Percentiles rank a stretch among this genome's conserved stretches.
Conservation (phyloP, 2,797 vertebrate species). For the Microcaecilia unicolor region DNA sequence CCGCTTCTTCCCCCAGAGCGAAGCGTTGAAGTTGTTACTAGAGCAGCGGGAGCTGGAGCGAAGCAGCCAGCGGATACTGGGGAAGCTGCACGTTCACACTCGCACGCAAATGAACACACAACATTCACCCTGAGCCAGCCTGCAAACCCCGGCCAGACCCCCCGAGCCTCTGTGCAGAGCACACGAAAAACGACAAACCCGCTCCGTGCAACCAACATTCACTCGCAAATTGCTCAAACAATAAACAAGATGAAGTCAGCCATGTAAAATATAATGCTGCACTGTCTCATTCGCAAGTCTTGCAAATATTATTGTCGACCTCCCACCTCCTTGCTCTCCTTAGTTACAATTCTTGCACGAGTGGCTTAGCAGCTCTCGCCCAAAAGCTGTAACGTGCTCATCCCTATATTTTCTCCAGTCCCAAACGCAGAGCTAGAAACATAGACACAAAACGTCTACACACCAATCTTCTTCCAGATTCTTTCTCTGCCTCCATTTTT, state of each 20-base stretch:
- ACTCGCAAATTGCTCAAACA: too few species aligned
- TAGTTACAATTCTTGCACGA: conserved; percentile 41
- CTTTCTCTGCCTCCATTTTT: conserved; percentile 78
- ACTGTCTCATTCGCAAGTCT: too few species aligned
- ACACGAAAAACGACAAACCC: too few species aligned
- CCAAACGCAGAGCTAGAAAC: conserved; percentile 17
- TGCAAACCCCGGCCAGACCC: neutral
- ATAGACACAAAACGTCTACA: conserved; percentile 64
- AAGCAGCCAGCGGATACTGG: conserved; percentile 9
- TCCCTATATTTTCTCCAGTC: neutral
- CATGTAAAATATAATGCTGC: conserved; percentile 11
- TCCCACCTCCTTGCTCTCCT: conserved; percentile 25
- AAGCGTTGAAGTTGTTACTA: neutral
- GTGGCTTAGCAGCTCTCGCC: too few species aligned
- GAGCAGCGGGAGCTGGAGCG: too few species aligned
- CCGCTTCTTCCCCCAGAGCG: neutral
- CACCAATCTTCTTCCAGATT: conserved; percentile 91
- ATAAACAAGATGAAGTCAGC: neutral
- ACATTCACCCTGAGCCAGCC: conserved; percentile 4
- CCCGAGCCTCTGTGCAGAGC: conserved; percentile 4
- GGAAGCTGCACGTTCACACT: neutral
- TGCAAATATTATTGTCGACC: conserved; percentile 6
- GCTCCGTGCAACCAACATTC: too few species aligned
- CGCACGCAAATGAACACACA: neutral
- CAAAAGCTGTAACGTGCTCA: too few species aligned